Base-by-base conservation (phyloP, 2,888 invertebrate species). In the Eupithecia centaureata region DNA sequence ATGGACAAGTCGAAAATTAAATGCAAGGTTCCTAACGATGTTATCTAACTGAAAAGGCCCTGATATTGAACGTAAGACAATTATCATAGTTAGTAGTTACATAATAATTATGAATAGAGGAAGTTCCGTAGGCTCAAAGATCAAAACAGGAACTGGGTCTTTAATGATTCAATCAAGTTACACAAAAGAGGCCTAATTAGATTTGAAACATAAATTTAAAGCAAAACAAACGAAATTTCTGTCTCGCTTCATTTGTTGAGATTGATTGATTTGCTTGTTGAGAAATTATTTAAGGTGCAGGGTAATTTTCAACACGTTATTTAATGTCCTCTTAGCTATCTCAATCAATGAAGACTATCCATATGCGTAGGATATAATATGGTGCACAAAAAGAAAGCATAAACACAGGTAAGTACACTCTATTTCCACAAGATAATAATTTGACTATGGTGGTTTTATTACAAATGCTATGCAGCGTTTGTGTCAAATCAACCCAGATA, bases 41-140 rank as follows among this genome's bases (percentile, higher is more conserved):
- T 56, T 56, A 56, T 28, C 54, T 56, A 56, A 56, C 30, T 18
- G 54, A 56, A 28, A 18, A 56, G 30, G 10, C 54, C 54, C 54
- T 56, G 54, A 56, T 56, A 56, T 56, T 56, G 54, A 56, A 56
- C 30, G n/a, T 56, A 10, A 56, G 28, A n/a, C 30, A 56, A 56
- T 56, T 56, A 56, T n/a, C 54, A 30, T 56, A 8, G 54, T 56
- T 52, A 52, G 54, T 7, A 47, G 47, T 47, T 47, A 28, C 27
- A 27, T 28, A 28, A 38, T 12, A 38, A 56, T 30, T n/a, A 18
- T 28, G 54, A 27, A 10, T n/a, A 15, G n/a, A 10, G 47, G 22
- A 30, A 10, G 10, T 56, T 56, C 30, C 30, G 54, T 10, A n/a
- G 3, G 22, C 22, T 22, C 12, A 8, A 28, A 18, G 0, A 30